Evolutionary conservation across 2,888 invertebrate species (phyloP), one percentile per base, ranked within the genome.

Genomic region (Nemoura dubitans): DNA sequence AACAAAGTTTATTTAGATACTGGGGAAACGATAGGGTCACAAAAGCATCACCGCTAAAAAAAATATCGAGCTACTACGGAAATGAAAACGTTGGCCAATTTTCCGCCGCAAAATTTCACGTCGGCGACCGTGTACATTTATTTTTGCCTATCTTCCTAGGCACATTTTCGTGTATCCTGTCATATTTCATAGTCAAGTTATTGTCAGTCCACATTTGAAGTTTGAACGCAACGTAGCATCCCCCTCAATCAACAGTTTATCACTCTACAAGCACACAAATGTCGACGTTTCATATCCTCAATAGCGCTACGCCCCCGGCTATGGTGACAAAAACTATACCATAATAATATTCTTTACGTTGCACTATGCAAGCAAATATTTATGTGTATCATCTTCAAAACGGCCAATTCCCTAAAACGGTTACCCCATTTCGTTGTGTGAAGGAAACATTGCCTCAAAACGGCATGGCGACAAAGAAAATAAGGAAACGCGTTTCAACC

Each of bases 381-480:
- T 30, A 43, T 83, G 26, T 25, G 42, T 26, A 16, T 83, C 43
- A 59, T 59, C 21, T 59, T 36, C 16, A 42, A 83, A 30, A 42
- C 36, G 36, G 26, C 83, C 83, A 83, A 83, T 83, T 83, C 83
- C 14, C 43, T 83, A 83, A 83, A 83, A 83, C 83, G 83, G 42
- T 83, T 21, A 3, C 5, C n/a, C 42, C 25, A n/a, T 26, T 10
- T 29, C n/a, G 43, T 25, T 43, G 5, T 21, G 43, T 42, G 42
- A 42, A 36, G 10, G 36, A 7, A 59, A 59, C 59, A 16, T 59
- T 59, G 21, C 59, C 59, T 10, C 59, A 21, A 59, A 3, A 14
- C 59, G 21, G 59, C 59, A 2, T 16, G 21, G 21, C 59, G 21
- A 59, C 36, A 59, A 1, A 14, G 2, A 59, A 36, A 36, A 10